These are phyloP conservation scores for Antitype chi DNA, from an alignment of 2,888 invertebrate genomes.

Conservation along the genomic window DNA sequence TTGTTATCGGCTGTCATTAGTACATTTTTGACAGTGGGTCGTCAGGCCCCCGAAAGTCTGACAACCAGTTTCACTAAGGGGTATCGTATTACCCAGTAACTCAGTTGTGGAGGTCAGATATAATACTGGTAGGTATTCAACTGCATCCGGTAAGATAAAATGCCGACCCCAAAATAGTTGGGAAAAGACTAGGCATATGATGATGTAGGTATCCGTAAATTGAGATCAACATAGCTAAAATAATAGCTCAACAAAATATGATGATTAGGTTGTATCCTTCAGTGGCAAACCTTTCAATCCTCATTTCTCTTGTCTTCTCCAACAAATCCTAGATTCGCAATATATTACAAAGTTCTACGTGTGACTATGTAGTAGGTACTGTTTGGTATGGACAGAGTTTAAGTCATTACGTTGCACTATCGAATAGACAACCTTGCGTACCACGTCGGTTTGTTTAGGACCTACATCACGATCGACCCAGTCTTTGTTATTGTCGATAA, in stretches of 20 bases:
- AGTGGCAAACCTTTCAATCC: neutral
- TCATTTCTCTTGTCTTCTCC: neutral
- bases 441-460: conserved; percentile 51
- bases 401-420: conserved; percentile 44
- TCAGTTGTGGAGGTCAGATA: no score
- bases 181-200: no score
- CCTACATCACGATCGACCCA: conserved; percentile 62
- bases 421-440: conserved; percentile 26
- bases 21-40: no score
- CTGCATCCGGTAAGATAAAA: no score
- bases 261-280: neutral
- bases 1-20: no score
- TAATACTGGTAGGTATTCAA: no score
- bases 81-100: no score
- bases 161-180: no score
- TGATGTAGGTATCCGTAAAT: no score
- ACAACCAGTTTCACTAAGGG: no score
- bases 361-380: conserved; percentile 36
- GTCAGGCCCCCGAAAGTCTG: no score
- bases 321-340: conserved; percentile 29
- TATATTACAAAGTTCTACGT: conserved; percentile 45
- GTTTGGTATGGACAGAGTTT: conserved; percentile 43
- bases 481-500: conserved; percentile 44
- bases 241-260: neutral
- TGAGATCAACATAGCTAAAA: neutral